phyloP scores from a whole-genome alignment of 2,888 invertebrate genomes.

The Nudaria mundana region DNA sequence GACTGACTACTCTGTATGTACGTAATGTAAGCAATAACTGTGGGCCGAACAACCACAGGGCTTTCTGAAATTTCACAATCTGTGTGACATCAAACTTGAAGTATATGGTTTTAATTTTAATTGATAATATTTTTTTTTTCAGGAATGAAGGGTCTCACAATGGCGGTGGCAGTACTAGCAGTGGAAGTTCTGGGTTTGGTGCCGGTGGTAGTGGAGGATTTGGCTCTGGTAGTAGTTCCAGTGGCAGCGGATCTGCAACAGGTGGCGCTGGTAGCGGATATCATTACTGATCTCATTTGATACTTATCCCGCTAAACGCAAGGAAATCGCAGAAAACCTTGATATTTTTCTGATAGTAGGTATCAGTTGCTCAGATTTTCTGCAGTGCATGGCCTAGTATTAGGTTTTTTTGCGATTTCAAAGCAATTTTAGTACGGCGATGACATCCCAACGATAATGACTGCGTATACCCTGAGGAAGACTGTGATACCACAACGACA shows the following conservation, averaged over 20 bases:
- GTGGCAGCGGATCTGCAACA: constrained; percentile 14
- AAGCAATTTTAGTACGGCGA: constrained; percentile 23
- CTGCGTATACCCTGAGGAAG: constrained; percentile 26
- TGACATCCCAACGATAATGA: constrained; percentile 18
- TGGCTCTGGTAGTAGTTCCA: constrained; percentile 39
- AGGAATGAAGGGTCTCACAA: constrained; percentile 70
- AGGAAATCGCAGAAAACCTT: constrained; percentile 32
- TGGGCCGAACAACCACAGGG: no score
- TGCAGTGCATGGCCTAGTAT: neutral
- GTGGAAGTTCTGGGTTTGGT: neutral
- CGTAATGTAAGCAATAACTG: no score
- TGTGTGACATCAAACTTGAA: no score
- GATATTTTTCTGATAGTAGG: neutral
- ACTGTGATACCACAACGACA: constrained; percentile 72
- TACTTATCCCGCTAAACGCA: constrained; percentile 27
- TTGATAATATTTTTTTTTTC: constrained; percentile 30
- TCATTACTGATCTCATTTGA: constrained; percentile 65
- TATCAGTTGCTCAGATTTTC: neutral
- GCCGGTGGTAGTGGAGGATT: no score
- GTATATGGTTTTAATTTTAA: no score
- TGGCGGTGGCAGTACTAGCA: constrained; percentile 41
- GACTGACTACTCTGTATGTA: no score
- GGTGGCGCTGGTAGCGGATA: constrained; percentile 48
- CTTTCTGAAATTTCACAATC: no score
- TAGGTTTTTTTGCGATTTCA: constrained; percentile 25